Conservation (phyloP, 2,113 vertebrate genomes). For the Pterocles burchelli region DNA sequence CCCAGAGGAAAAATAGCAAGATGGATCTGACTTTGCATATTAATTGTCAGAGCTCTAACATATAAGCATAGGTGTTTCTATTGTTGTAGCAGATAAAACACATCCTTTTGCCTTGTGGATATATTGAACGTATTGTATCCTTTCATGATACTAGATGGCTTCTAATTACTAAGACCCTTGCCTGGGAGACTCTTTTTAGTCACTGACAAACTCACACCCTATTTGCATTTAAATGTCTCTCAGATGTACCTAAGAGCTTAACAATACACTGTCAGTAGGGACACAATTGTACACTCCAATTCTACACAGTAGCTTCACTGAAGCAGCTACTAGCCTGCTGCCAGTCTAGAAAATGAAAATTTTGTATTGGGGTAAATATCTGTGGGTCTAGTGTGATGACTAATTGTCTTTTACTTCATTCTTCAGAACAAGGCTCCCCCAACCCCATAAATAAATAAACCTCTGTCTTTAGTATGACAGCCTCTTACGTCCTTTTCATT, state of each 20-base stretch:
- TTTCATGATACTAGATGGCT: constrained; percentile 51
- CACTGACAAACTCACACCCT: constrained; percentile 12
- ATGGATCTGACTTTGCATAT: background rate
- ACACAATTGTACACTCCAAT: background rate
- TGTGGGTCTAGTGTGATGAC: background rate
- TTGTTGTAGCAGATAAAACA: constrained; percentile 10
- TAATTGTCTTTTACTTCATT: background rate
- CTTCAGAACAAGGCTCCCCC: background rate
- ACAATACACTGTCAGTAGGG: background rate
- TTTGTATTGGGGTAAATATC: background rate
- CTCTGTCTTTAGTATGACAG: background rate
- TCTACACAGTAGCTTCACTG: background rate
- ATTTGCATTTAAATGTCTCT: constrained; percentile 58
- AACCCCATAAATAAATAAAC: background rate
- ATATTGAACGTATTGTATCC: background rate
- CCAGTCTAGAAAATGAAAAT: background rate
- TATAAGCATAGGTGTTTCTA: background rate
- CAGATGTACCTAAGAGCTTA: background rate
- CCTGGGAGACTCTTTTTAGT: constrained; percentile 16
- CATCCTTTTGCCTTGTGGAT: background rate
- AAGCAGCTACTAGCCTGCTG: background rate
- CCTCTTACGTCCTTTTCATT: background rate
- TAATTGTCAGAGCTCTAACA: background rate
- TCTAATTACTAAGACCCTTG: constrained; percentile 38
- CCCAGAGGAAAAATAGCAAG: background rate